Evolutionary conservation across 2,797 vertebrate genomes (phyloP).

Genomic region (Poeciliopsis gracilis): DNA sequence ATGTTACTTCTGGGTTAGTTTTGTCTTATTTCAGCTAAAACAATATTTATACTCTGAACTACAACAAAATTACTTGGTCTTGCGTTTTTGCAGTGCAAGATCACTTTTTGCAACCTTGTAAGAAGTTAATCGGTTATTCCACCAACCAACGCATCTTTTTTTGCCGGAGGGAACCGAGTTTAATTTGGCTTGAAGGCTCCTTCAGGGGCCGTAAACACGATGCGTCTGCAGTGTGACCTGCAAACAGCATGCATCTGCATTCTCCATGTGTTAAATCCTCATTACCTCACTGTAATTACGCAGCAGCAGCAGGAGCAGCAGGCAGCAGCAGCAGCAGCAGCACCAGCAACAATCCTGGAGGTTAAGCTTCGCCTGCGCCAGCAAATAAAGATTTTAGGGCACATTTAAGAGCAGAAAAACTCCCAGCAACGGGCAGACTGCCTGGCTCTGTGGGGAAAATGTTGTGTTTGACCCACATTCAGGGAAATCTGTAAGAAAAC

Average conservation of each 20-base stretch:
- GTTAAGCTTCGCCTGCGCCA: constrained; percentile 22
- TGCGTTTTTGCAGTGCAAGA: too few species aligned
- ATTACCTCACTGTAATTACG: constrained; percentile 47
- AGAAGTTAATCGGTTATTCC: not conserved
- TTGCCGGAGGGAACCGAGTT: constrained; percentile 50
- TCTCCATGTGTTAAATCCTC: constrained; percentile 57
- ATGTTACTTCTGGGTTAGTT: too few species aligned
- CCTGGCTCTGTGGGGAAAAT: constrained; percentile 14
- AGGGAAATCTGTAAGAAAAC: not conserved
- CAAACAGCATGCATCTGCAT: constrained; percentile 51
- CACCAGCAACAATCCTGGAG: not conserved
- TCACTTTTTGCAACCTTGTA: not conserved
- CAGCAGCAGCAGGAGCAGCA: constrained; percentile 13
- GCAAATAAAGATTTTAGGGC: constrained; percentile 28
- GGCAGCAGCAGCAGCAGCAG: constrained; percentile 12
- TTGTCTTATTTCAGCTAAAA: too few species aligned
- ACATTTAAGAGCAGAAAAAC: constrained; percentile 44
- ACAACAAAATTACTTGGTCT: too few species aligned
- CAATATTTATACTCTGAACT: too few species aligned
- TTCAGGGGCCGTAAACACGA: constrained; percentile 51
- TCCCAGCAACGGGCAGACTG: constrained; percentile 19
- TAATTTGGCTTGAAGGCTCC: constrained; percentile 58
- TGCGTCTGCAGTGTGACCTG: constrained; percentile 42
- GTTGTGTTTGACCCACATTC: constrained; percentile 18
- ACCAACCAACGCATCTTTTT: constrained; percentile 6